phyloP scores from a whole-genome alignment of 2,113 vertebrate species.

The Amblyornis subalaris region DNA sequence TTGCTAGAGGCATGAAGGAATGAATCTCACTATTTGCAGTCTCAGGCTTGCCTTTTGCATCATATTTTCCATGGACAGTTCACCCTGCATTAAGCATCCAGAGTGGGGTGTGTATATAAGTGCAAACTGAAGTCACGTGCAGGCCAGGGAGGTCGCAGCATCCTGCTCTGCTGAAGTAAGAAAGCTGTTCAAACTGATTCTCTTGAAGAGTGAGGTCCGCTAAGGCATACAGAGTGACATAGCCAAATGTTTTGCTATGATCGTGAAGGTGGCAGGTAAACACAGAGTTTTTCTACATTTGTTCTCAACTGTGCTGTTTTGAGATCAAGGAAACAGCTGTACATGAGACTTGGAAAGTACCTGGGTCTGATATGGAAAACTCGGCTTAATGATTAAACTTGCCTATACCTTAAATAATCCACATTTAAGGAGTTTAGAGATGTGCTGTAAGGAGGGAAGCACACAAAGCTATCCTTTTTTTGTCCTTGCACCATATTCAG shows the following conservation, averaged over 20 bases:
- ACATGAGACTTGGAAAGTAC: neutral
- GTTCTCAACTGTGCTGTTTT: neutral
- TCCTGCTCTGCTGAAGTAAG: neutral
- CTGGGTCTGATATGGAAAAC: neutral
- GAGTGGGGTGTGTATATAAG: neutral
- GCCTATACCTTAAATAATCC: neutral
- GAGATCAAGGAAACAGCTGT: neutral
- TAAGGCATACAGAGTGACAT: neutral
- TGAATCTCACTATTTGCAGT: neutral
- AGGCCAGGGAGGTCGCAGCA: neutral
- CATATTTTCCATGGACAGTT: neutral
- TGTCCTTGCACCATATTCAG: neutral
- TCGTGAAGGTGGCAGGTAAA: neutral
- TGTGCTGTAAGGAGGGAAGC: neutral
- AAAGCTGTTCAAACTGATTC: neutral
- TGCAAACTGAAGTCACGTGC: neutral
- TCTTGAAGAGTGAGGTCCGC: neutral
- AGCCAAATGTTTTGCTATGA: neutral
- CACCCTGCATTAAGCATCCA: neutral
- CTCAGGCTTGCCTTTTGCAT: neutral
- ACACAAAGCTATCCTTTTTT: neutral
- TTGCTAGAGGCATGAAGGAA: neutral
- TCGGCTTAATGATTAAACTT: neutral
- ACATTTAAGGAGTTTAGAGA: neutral
- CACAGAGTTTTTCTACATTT: neutral